Base-by-base conservation (phyloP, 2,888 invertebrate genomes). In the Scaptomyza caliginosa region DNA sequence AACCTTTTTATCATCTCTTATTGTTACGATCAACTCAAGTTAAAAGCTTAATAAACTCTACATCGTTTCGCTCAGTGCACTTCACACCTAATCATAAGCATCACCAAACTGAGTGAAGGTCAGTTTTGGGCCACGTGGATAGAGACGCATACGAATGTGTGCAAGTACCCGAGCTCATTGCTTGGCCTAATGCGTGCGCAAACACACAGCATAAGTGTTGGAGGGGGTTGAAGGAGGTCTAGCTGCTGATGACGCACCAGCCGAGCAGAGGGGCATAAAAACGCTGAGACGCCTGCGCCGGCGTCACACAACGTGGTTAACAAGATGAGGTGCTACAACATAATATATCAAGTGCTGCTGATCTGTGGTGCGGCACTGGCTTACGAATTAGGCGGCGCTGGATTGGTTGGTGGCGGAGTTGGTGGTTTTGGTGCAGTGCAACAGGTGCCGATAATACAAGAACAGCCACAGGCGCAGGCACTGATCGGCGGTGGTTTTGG, bases 401-500 rank as follows among this genome's bases (percentile, higher is more conserved):
- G 48, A 11, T 65, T 34, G 3, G 19, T n/a, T n/a, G 30, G 23
- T 5, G 75, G 2, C 4, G 28, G 10, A 4, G 24, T 59, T 4
- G 68, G 66, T 7, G 72, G 59, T 11, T 17, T 45, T 8, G 17
- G n/a, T 5, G 8, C 40, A 3, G 51, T 88, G 1, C 88, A 83
- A 7, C 67, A 78, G 17, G 64, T 85, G 26, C 88, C 87, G 0
- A 28, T 83, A 21, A 40, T 84, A 17, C 68, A 84, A 7, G 75
- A 83, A 10, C 76, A 57, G 51, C 67, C 60, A 19, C 80, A 66
- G 38, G 62, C 50, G 39, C 54, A 71, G 16, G 80, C 66, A 3
- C 40, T 40, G 13, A 48, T 66, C 39, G 64, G 74, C 34, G 55
- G 54, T 40, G 49, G 39, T 21, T 8, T 23, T 26, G 55, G 30